Percentiles rank a stretch among this genome's conserved stretches.
These are phyloP conservation scores for Leptonema lineaticorne DNA, from an alignment of 1,140 invertebrate species.

Conservation along the genomic window DNA sequence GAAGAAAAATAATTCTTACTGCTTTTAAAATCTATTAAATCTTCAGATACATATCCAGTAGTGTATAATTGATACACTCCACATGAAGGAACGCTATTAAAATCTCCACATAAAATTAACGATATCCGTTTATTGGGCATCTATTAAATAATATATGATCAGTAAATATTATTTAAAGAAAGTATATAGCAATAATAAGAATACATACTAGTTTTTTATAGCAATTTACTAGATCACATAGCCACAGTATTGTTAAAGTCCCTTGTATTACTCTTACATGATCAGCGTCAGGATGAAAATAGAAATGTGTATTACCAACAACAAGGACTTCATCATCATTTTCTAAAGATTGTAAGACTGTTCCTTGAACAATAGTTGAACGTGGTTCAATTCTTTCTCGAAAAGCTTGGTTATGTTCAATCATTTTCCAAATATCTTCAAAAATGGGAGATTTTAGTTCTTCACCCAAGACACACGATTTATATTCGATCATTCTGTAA, in stretches of 20 bases:
- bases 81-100: slow-evolving; percentile 82
- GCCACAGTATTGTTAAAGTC: slow-evolving; percentile 62
- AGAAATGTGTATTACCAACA: slow-evolving; percentile 89
- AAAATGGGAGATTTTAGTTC: slow-evolving; percentile 60
- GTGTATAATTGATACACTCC: slow-evolving; percentile 76
- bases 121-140: slow-evolving; percentile 45
- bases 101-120: slow-evolving; percentile 80
- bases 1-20: slow-evolving; percentile 60
- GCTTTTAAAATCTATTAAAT: slow-evolving; percentile 73
- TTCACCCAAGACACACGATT: slow-evolving; percentile 60
- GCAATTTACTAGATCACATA: slow-evolving; percentile 57
- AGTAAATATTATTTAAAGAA: not conserved
- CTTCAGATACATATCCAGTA: slow-evolving; percentile 60
- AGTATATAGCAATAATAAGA: not conserved
- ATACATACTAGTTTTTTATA: slow-evolving; percentile 52
- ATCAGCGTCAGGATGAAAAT: slow-evolving; percentile 86
- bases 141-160: slow-evolving; percentile 17
- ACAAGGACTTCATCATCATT: slow-evolving; percentile 64
- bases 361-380: slow-evolving; percentile 64
- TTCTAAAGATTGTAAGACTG: slow-evolving; percentile 63
- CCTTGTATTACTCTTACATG: slow-evolving; percentile 82
- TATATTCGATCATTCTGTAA: slow-evolving; percentile 51
- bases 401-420: slow-evolving; percentile 62
- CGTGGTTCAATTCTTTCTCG: slow-evolving; percentile 62
- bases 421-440: slow-evolving; percentile 58